A percentile compares a stretch with the other conserved stretches of the same genome.
phyloP scores from a whole-genome alignment of 2,888 invertebrate species.

The Heteromurus nitidus region DNA sequence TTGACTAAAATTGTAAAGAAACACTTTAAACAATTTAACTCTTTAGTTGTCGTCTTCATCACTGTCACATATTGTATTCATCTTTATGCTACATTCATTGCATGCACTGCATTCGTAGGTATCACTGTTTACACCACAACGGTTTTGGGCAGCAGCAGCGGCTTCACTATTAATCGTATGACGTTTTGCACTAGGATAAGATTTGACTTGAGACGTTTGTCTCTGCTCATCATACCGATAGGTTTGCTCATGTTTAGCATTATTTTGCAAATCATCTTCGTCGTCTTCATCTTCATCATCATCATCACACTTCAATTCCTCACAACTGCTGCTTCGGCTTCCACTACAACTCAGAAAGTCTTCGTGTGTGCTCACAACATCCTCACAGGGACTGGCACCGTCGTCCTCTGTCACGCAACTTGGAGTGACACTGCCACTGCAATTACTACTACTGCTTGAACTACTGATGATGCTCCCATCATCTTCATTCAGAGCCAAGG shows the following conservation, averaged over 20 bases:
- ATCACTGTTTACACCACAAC: not conserved
- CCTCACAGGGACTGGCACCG: constrained; percentile 28
- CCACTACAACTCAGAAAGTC: constrained; percentile 51
- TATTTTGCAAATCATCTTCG: constrained; percentile 51
- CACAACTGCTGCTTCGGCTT: constrained; percentile 31
- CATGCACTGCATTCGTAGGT: not conserved
- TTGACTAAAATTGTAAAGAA: not conserved
- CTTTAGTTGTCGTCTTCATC: constrained; percentile 7
- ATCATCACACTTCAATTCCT: constrained; percentile 50
- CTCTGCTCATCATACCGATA: no score
- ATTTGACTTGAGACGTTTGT: no score
- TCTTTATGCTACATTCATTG: not conserved
- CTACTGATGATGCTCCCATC: not conserved
- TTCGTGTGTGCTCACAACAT: constrained; percentile 29
- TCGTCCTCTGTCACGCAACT: constrained; percentile 24
- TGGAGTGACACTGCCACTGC: constrained; percentile 18
- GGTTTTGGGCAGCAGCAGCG: no score
- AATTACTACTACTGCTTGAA: not conserved
- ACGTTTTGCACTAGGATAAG: no score
- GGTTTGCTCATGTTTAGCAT: no score
- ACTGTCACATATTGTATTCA: constrained; percentile 3
- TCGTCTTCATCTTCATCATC: no score
- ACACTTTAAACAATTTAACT: not conserved
- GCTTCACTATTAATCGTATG: not conserved
- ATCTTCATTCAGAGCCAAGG: no score